Base-by-base conservation (phyloP, 2,888 invertebrate species). In the Patella depressa region DNA sequence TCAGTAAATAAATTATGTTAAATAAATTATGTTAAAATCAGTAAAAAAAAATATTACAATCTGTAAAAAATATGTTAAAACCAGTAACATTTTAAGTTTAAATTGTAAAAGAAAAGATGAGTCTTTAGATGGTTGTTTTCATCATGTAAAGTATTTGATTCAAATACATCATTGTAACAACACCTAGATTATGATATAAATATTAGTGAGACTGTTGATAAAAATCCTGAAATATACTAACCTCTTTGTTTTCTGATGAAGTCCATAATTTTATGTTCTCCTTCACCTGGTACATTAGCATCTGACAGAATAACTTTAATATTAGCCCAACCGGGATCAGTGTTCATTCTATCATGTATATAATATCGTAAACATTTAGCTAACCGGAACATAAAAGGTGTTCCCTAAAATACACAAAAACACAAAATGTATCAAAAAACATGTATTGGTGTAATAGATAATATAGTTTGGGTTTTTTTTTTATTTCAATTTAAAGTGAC, bases 251-350 rank as follows among this genome's bases (percentile, higher is more conserved):
- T 95, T n/a, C 99, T 94, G 85, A 99, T 98, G 90, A 95, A 99
- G 92, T 99, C 99, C 99, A 99, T 99, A 86, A 99, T 99, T 93
- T 99, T 99, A 91, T 99, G 99, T 92, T 99, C 99, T 0, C 99
- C 92, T 79, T 92, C 92, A 4, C 92, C 92, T 0, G 91, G 91
- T 7, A 97, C 98, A 92, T 98, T 99, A 1, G 99, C 99, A 92
- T 99, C 99, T 2, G 99, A 99, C n/a, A 99, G 93, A 87, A 99
- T 97, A 53, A 94, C 92, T 92, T 98, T 97, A 81, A 99, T 94
- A 69, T 95, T 94, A 87, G 94, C 95, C 99, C 99, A 99, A 0
- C 97, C 98, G 2, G 98, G 96, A 91, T 98, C 96, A 90, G 93
- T 97, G 90, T 98, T 98, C 84, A 99, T 93, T 83, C 96, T 93